phyloP scores from a whole-genome alignment of 2,113 vertebrate genomes.

The Phrynocephalus versicolor region DNA sequence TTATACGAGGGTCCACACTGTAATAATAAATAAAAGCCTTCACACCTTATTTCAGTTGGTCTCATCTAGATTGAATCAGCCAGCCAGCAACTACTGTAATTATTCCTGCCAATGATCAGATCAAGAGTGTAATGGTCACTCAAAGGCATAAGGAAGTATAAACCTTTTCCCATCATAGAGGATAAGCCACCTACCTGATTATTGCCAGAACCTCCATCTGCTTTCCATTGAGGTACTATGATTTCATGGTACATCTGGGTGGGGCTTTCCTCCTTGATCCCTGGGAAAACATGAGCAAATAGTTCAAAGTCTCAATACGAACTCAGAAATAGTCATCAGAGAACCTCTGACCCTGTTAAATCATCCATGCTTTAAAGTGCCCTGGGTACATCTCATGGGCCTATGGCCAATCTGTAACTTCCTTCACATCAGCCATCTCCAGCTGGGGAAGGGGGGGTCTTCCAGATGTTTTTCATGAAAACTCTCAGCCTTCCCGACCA shows the following conservation, averaged over 20 bases:
- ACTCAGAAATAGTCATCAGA: not conserved
- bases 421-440: not conserved
- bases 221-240: slow-evolving; percentile 82
- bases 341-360: not conserved
- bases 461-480: too few relatives aligned
- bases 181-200: slow-evolving; percentile 63
- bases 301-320: slow-evolving; percentile 19
- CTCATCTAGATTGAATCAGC: not conserved
- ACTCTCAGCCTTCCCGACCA: too few relatives aligned
- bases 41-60: not conserved
- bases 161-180: not conserved
- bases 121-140: not conserved
- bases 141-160: fast-evolving
- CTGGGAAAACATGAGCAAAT: slow-evolving; percentile 36
- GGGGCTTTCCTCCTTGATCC: not conserved
- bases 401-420: not conserved
- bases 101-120: not conserved
- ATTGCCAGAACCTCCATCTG: slow-evolving; percentile 51
- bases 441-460: too few relatives aligned
- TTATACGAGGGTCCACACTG: too few relatives aligned
- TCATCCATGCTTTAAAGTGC: not conserved
- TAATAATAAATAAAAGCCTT: too few relatives aligned
- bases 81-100: not conserved
- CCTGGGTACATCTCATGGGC: not conserved
- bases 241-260: slow-evolving; percentile 74